Base-by-base conservation (phyloP, 2,113 vertebrate genomes). In the Hemiscyllium ocellatum region DNA sequence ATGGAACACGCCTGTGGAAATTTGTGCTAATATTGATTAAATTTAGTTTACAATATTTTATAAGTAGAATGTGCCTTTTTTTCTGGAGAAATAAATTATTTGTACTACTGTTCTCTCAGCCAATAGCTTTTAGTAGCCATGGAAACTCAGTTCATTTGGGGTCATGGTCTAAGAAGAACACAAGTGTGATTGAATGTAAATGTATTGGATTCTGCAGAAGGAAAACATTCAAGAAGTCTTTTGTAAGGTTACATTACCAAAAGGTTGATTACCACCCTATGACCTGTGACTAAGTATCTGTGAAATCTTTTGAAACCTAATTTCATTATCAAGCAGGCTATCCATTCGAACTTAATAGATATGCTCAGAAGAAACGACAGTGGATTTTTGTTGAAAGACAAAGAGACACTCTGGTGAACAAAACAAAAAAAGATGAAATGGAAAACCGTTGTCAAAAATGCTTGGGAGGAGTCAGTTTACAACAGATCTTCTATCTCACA, bases 71-170 rank as follows among this genome's bases (percentile, higher is more conserved):
- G 52, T 61, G 12, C 50, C 56, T 90, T 50, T 26, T 61, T 90
- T 90, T 13, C 26, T 65, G 87, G 26, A 90, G 86, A 26, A 89
- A 52, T 89, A 89, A 89, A 89, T 61, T 89, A 87, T 89, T 83
- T 90, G 87, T 26, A 61, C 52, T 12, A 15, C 87, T 90, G 52
- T 90, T 61, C 33, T 61, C 33, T 61, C 87, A 90, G 52, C 15
- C 0, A 90, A 89, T 33, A 61, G 52, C 87, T 90, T 90, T 90
- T 90, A 90, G 87, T 90, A 90, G 50, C 87, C 87, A 90, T 90
- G 61, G 87, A 56, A 90, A 90, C 87, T 1, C 37, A 90, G 52
- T 29, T 61, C 87, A 90, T 65, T 90, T 13, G 13, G 87, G 87
- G 52, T 61, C 52, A 90, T 61, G 87, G 50, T 61, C 24, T 61